Base-by-base conservation (phyloP, 1,140 invertebrate species). In the Bathynomus jamesi region DNA sequence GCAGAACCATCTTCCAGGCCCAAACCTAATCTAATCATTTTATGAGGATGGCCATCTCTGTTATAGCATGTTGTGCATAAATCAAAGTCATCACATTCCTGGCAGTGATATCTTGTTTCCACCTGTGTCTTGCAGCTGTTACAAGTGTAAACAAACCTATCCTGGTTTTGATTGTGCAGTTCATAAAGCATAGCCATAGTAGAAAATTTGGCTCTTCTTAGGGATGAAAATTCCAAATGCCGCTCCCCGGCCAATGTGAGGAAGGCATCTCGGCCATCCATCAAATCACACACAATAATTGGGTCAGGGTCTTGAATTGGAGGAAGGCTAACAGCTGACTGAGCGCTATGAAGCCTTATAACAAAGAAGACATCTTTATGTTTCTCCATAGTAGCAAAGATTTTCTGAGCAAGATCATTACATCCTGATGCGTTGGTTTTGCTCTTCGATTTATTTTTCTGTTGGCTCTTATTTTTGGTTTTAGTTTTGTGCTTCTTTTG, bases 321-420 rank as follows among this genome's bases (percentile, higher is more conserved):
- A 88, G 93, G 80, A 28, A 80, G 77, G 82, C 91, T 94, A 71
- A 93, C 91, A 78, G 95, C 95, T 78, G 91, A 92, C 83, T 98
- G 95, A 64, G 91, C 92, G 78, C 93, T 95, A 84, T 98, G 95
- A 79, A 99, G 86, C 10, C 87, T 82, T 76, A 99, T 99, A 40
- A 99, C 97, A 84, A 99, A 99, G 85, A 99, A 99, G 30, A 98
- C 96, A 84, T 99, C 97, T 84, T 98, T 98, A 82, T 99, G 97
- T 81, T 99, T 99, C 82, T 99, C 97, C 95, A 99, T 98, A 3
- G 95, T 97, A 28, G 91, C 89, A 84, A 95, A 98, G 74, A 99
- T 94, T 84, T 99, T 99, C 61, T 93, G 90, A 30, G 95, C 95
- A 76, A 99, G 88, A 88, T 99, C 95, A 68, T 76, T 76, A 83